Evolutionary conservation across 2,113 vertebrate species (phyloP), one percentile per base, ranked within the genome.

Genomic region (Rafetus swinhoei): DNA sequence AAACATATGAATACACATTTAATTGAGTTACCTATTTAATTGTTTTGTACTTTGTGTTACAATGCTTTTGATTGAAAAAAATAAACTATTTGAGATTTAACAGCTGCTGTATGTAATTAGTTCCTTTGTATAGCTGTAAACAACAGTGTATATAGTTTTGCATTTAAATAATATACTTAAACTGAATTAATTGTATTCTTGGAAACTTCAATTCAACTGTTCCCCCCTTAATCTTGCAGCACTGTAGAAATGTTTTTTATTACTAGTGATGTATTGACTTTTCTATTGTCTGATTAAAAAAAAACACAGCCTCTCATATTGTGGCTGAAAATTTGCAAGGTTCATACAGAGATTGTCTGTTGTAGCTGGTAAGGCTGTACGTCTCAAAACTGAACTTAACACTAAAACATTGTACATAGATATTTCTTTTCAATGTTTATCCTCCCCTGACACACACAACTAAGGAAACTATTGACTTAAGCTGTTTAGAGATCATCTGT

Each of bases 131-230:
- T 35, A 72, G 18, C 39, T 76, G 22, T 76, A 25, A 24, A 52
- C 27, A 14, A 32, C 29, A 35, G 2, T 85, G 35, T 45, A 85
- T 76, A 45, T 16, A 56, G 35, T 76, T 32, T 62, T 60, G 50
- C 62, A 62, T 83, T 45, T 52, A 83, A 22, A 86, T 11, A 52
- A 22, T 90, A 74, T 35, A 57, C 57, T 77, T 57, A 74, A 50
- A 90, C 81, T 53, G 60, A 89, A 88, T 89, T 81, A 50, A 95
- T 84, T 94, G 86, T 82, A 87, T 93, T 90, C 8, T 11, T 82
- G 35, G 35, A 79, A 25, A 76, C 81, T 65, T 53, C 8, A 92
- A 92, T 92, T 94, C 54, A 16, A 54, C 32, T 88, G 53, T 79
- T 91, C 18, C 52, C 79, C 86, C 45, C 81, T 89, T 86, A 72